Evolutionary conservation across 2,888 invertebrate genomes (phyloP).

Genomic region (Meandrusa payeni): DNA sequence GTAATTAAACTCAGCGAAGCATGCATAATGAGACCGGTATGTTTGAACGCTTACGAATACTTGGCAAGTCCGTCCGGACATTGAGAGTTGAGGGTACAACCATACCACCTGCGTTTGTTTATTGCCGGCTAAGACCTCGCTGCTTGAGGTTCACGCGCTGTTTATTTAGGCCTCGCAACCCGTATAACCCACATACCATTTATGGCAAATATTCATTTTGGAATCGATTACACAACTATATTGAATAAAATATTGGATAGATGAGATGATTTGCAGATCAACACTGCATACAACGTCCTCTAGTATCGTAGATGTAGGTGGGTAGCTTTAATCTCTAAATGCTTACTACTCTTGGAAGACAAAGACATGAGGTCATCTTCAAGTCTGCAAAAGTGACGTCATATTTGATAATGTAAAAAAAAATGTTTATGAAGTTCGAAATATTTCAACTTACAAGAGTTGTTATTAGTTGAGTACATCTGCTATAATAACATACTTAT

Average conservation of each 20-base stretch:
- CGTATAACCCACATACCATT: conserved; percentile 57
- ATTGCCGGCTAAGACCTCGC: conserved; percentile 57
- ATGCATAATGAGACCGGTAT: conserved; percentile 74
- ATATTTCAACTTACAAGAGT: too few relatives aligned
- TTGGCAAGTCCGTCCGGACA: conserved; percentile 62
- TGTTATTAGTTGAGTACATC: too few relatives aligned
- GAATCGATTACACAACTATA: conserved; percentile 29
- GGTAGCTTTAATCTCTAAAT: too few relatives aligned
- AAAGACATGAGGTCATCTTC: too few relatives aligned
- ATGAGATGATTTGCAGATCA: too few relatives aligned
- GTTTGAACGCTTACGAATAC: conserved; percentile 75
- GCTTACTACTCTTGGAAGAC: too few relatives aligned
- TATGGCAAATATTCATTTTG: conserved; percentile 54
- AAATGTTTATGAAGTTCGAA: too few relatives aligned
- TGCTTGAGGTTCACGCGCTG: conserved; percentile 46
- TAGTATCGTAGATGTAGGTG: too few relatives aligned
- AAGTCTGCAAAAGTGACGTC: too few relatives aligned
- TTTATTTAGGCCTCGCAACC: conserved; percentile 61
- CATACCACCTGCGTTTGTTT: conserved; percentile 70
- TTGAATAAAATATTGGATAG: conserved; percentile 27
- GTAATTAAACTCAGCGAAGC: conserved; percentile 77
- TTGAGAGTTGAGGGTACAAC: conserved; percentile 47
- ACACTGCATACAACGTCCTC: too few relatives aligned
- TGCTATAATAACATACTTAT: too few relatives aligned
- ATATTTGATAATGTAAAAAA: too few relatives aligned